These are phyloP conservation scores for Cladopsammia gracilis DNA, from an alignment of 64 coral and sea anemone species.

Conservation along the genomic window DNA sequence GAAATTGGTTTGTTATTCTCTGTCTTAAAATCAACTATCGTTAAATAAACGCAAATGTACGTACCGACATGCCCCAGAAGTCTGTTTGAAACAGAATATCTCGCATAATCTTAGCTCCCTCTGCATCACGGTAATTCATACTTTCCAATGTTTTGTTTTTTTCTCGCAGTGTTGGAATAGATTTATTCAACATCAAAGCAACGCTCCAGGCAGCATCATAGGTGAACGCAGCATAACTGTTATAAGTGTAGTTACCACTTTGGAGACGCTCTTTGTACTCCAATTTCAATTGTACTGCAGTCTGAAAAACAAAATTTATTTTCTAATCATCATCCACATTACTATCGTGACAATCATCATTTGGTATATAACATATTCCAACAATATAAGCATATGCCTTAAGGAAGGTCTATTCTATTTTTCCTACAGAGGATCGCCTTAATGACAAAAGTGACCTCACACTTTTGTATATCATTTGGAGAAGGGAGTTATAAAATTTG, in stretches of 20 bases:
- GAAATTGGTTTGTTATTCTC: no score
- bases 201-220: slow-evolving; percentile 81
- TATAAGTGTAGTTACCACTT: slow-evolving; percentile 35
- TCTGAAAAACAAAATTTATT: neutral
- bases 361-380: no score
- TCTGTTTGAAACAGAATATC: slow-evolving; percentile 51
- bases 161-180: slow-evolving; percentile 61
- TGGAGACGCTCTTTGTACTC: slow-evolving; percentile 45
- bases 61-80: slow-evolving; percentile 88
- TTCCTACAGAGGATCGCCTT: no score
- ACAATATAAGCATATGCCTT: no score
- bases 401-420: no score
- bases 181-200: slow-evolving; percentile 77
- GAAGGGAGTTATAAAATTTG: no score
- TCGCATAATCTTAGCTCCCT: slow-evolving; percentile 38
- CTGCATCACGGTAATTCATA: slow-evolving; percentile 50
- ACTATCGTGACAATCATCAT: no score
- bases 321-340: no score
- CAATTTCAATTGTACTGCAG: slow-evolving; percentile 21
- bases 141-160: slow-evolving; percentile 72
- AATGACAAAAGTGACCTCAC: no score
- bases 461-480: no score
- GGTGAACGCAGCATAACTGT: slow-evolving; percentile 69
- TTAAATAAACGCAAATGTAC: neutral
- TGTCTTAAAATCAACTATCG: no score